These are phyloP conservation scores for Pandemis cinnamomeana DNA, from an alignment of 2,888 invertebrate species.

Conservation along the genomic window DNA sequence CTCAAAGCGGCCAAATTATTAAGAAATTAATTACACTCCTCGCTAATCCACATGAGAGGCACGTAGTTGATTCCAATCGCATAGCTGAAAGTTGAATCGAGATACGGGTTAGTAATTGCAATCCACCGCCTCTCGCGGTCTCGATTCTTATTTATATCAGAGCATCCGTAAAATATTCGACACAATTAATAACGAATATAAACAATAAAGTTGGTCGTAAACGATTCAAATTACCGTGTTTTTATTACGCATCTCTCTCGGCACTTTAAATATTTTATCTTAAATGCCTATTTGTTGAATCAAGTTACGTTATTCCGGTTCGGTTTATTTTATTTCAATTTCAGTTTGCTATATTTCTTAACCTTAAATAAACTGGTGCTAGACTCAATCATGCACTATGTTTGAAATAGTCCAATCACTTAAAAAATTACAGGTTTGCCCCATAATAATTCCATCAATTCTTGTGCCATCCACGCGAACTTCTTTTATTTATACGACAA, in stretches of 20 bases:
- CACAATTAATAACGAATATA: conserved; percentile 54
- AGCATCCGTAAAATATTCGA: conserved; percentile 50
- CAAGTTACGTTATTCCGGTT: conserved; percentile 27
- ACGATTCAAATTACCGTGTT: conserved; percentile 57
- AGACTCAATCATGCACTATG: too few relatives aligned
- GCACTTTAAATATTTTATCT: conserved; percentile 36
- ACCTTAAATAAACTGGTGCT: too few relatives aligned
- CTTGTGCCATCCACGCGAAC: too few relatives aligned
- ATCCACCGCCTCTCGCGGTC: conserved; percentile 23
- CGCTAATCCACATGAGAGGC: conserved; percentile 11
- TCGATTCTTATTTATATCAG: conserved; percentile 29
- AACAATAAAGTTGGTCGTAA: conserved; percentile 51
- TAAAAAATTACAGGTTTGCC: too few relatives aligned
- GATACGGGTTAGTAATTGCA: conserved; percentile 23
- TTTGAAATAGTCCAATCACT: too few relatives aligned
- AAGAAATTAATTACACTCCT: conserved; percentile 7
- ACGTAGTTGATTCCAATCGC: conserved; percentile 17
- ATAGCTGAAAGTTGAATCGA: conserved; percentile 24
- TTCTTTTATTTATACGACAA: too few relatives aligned
- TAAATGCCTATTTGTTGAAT: conserved; percentile 30
- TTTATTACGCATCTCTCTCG: conserved; percentile 47
- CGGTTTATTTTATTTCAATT: conserved; percentile 9
- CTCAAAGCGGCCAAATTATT: conserved; percentile 5
- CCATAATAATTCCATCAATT: too few relatives aligned
- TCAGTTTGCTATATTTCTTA: too few relatives aligned